Evolutionary conservation across 2,797 vertebrate species (phyloP), one percentile per base, ranked within the genome.

Genomic region (Lateolabrax maculatus): DNA sequence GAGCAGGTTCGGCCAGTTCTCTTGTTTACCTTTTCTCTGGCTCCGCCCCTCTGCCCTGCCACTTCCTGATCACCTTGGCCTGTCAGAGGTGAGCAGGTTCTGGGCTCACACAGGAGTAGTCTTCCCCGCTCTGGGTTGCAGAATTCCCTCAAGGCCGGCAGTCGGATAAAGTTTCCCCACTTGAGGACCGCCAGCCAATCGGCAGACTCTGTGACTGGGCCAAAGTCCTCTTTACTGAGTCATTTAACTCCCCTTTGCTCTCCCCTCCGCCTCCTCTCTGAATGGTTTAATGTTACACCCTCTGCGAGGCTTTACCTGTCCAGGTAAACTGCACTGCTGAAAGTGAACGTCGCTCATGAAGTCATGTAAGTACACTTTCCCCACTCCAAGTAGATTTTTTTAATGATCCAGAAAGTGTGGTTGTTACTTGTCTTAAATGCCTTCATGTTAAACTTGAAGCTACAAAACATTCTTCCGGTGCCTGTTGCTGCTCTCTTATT

Each of bases 11-110:
- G 89, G 90, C 86, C 89, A 89, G 92, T 93, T 92, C 80, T 82
- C 72, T 53, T 91, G 85, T 95, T 94, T 93, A 95, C 90, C 86
- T 91, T 89, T 75, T 66, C 27, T 41, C 41, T 74, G 73, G 75
- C 92, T 64, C 89, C 92, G 36, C 94, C 93, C 87, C 72, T 79
- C 67, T 52, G 71, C 78, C 57, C 71, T 41, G 74, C 76, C 75
- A 92, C 92, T 95, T 96, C 94, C 94, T 94, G 93, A 75, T 93
- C 92, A 92, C 91, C 93, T 94, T 89, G 76, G 75, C 77, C 80
- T 58, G 84, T 23, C 70, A 25, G 70, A 88, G 86, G 89, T 92
- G 89, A 90, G 87, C 89, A 78, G 75, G 55, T 69, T 81, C 60
- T 77, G 72, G 75, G 76, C 75, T 89, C 75, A 72, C 78, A 75